Conservation (phyloP, 2,113 vertebrate genomes). For the Campylomormyrus tamandua region DNA sequence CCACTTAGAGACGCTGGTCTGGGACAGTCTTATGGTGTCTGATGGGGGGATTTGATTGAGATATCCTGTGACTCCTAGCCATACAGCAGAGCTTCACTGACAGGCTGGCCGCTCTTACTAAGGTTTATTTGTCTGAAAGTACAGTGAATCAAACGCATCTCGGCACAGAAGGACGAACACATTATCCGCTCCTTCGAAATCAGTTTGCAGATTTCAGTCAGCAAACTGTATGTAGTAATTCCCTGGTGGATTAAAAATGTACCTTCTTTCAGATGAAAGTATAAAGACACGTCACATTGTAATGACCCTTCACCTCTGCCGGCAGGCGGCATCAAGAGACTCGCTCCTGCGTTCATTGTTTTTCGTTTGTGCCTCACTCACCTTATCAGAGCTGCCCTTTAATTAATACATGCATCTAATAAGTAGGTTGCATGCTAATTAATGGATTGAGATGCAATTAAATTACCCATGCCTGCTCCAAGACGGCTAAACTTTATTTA, state of each 20-base stretch:
- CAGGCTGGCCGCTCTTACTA: not conserved
- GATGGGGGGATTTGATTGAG: not conserved
- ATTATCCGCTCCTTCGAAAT: not conserved
- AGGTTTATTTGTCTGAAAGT: not conserved
- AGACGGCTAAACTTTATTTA: constrained; percentile 8
- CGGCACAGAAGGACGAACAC: not conserved
- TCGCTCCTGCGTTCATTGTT: not conserved
- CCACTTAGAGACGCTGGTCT: not conserved
- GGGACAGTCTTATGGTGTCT: not conserved
- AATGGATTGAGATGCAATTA: constrained; percentile 13
- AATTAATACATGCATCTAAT: constrained; percentile 14
- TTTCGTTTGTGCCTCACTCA: not conserved
- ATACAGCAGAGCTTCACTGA: not conserved
- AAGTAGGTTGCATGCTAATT: constrained; percentile 18
- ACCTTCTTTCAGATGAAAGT: constrained; percentile 7
- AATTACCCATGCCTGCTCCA: constrained; percentile 4
- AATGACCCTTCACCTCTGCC: not conserved
- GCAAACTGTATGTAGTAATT: constrained; percentile 4
- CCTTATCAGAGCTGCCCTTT: constrained; percentile 15
- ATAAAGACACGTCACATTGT: not conserved
- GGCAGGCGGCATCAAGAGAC: not conserved
- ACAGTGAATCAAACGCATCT: not conserved
- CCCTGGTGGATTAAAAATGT: not conserved
- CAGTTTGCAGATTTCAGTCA: not conserved
- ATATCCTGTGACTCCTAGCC: no score